Conservation (phyloP, 2,113 vertebrate species). For the Spea multiplicata region DNA sequence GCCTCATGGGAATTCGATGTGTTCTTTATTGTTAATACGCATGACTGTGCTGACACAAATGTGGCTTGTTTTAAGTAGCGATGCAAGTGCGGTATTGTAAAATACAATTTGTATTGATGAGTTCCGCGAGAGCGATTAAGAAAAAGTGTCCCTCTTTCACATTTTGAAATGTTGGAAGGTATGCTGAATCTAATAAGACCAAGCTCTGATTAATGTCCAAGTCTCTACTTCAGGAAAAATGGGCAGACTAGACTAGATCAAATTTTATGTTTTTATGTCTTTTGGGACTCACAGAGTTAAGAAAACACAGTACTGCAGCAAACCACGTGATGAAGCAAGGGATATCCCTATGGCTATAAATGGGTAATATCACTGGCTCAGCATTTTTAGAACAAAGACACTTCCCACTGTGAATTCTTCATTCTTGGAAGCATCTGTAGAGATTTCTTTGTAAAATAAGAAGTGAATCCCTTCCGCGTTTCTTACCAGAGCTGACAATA, state of each 20-base stretch:
- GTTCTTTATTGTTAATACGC: too few relatives aligned
- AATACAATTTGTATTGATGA: too few relatives aligned
- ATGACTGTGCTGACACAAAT: too few relatives aligned
- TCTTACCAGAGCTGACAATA: constrained; percentile 9
- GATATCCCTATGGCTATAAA: constrained; percentile 31
- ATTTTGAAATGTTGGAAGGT: too few relatives aligned
- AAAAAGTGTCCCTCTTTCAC: too few relatives aligned
- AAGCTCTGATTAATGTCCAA: too few relatives aligned
- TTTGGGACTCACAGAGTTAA: neutral
- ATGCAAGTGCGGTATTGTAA: too few relatives aligned
- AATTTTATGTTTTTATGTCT: neutral
- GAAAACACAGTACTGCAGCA: neutral
- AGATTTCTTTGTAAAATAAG: constrained; percentile 25
- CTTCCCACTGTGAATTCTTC: constrained; percentile 17
- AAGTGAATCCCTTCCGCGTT: constrained; percentile 20
- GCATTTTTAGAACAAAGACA: constrained; percentile 14
- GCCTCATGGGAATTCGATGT: too few relatives aligned
- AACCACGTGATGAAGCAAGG: constrained; percentile 9
- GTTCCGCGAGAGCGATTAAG: too few relatives aligned
- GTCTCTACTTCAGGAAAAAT: too few relatives aligned
- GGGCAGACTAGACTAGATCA: neutral
- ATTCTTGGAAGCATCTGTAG: constrained; percentile 6
- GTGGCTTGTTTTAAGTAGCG: too few relatives aligned
- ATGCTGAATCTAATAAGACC: too few relatives aligned
- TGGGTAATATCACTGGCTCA: constrained; percentile 21